These are phyloP conservation scores for Leptinotarsa undecemlineata DNA, from an alignment of 1,140 invertebrate species.

Conservation along the genomic window DNA sequence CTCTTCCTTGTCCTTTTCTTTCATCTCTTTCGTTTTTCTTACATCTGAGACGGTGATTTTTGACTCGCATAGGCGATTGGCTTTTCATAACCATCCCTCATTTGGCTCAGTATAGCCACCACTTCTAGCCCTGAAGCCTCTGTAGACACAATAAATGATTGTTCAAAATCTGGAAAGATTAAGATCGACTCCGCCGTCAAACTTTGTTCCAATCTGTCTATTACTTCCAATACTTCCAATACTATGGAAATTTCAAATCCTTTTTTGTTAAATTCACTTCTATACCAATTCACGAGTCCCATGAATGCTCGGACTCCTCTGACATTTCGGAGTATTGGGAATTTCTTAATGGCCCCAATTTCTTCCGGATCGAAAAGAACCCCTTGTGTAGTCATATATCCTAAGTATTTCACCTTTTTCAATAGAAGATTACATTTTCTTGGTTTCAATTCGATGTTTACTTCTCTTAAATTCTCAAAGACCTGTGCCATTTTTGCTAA, in stretches of 20 bases:
- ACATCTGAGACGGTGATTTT: no score
- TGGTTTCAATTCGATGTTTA: no score
- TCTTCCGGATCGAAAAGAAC: background rate
- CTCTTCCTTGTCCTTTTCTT: background rate
- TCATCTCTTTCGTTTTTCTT: background rate
- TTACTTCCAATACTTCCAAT: no score
- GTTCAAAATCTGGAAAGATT: no score
- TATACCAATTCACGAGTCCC: conserved; percentile 29
- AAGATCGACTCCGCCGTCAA: no score
- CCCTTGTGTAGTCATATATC: conserved; percentile 24
- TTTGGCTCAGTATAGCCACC: conserved; percentile 30
- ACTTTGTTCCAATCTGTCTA: no score
- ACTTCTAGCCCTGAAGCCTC: conserved; percentile 47
- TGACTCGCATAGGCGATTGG: conserved; percentile 19
- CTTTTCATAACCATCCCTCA: background rate
- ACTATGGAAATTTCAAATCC: no score
- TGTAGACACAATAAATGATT: conserved; percentile 47
- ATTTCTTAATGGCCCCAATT: conserved; percentile 20
- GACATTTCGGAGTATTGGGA: conserved; percentile 19
- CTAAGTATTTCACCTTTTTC: conserved; percentile 24
- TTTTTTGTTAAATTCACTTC: no score
- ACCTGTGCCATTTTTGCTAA: no score
- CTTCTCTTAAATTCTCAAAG: no score
- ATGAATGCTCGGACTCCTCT: conserved; percentile 22
- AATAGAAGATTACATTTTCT: background rate